Conservation (phyloP, 2,113 vertebrate species). For the Plectropomus leopardus region DNA sequence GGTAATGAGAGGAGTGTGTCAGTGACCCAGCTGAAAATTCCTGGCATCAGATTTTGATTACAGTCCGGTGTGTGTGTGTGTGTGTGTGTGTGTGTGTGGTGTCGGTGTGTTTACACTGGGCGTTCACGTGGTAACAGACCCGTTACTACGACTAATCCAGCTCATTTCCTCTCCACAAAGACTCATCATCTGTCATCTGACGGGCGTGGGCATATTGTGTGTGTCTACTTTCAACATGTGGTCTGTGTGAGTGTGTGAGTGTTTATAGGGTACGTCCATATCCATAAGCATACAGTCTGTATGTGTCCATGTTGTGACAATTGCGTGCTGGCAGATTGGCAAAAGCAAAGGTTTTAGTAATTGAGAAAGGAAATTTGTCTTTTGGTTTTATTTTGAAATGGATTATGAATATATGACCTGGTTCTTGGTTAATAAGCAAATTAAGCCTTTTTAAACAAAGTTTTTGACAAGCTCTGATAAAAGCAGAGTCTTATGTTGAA, state of each 20-base stretch:
- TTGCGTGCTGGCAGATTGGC: neutral
- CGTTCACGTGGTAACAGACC: slow-evolving; percentile 49
- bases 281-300: neutral
- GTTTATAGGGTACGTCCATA: slow-evolving; percentile 17
- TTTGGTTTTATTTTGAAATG: slow-evolving; percentile 15
- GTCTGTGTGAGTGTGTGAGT: slow-evolving; percentile 13
- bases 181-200: slow-evolving; percentile 53
- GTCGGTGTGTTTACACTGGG: slow-evolving; percentile 40
- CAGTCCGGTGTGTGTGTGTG: neutral
- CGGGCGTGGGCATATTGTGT: slow-evolving; percentile 9
- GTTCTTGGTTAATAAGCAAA: neutral
- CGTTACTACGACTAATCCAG: slow-evolving; percentile 51
- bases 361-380: neutral
- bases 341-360: neutral
- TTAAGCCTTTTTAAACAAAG: neutral
- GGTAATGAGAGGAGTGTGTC: slow-evolving; percentile 37
- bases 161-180: slow-evolving; percentile 62
- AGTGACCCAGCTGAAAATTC: slow-evolving; percentile 4
- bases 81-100: slow-evolving; percentile 11
- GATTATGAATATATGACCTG: neutral
- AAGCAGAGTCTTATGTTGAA: neutral
- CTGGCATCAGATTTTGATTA: slow-evolving; percentile 32
- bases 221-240: slow-evolving; percentile 26
- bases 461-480: neutral
- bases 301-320: neutral